A percentile compares a stretch with the other conserved stretches of the same genome.
These are phyloP conservation scores for Melinaea menophilus DNA, from an alignment of 2,888 invertebrate genomes.

Conservation along the genomic window DNA sequence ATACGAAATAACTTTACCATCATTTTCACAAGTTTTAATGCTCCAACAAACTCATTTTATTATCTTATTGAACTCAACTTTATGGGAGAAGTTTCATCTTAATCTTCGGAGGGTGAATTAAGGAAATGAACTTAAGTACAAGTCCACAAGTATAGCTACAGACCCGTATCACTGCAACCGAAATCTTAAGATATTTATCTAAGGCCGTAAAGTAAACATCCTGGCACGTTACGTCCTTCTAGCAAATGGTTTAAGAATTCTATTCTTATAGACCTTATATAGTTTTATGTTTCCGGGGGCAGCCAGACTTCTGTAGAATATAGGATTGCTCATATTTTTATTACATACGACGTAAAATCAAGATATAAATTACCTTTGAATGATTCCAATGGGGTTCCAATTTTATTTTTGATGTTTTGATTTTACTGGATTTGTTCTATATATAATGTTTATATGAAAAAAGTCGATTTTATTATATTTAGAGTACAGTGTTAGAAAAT, in stretches of 20 bases:
- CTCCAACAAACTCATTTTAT: constrained; percentile 12
- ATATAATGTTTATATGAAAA: too few species aligned
- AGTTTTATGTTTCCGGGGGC: constrained; percentile 66
- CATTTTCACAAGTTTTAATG: too few species aligned
- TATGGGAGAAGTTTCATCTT: constrained; percentile 11
- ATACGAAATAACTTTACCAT: too few species aligned
- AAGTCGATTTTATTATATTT: too few species aligned
- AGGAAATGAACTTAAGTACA: constrained; percentile 2
- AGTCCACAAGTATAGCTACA: constrained; percentile 4
- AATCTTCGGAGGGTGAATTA: constrained; percentile 9
- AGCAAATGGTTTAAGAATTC: constrained; percentile 46
- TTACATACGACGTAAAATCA: constrained; percentile 55
- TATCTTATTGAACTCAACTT: constrained; percentile 9
- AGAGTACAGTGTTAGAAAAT: too few species aligned
- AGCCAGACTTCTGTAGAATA: constrained; percentile 64
- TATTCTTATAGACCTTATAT: too few species aligned
- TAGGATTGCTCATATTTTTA: constrained; percentile 67
- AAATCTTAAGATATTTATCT: constrained; percentile 46
- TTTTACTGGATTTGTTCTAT: too few species aligned
- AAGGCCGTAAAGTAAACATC: constrained; percentile 56
- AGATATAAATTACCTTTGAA: background rate
- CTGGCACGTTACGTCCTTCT: constrained; percentile 44
- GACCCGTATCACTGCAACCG: constrained; percentile 24
- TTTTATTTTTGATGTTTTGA: too few species aligned
- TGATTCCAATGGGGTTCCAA: too few species aligned